phyloP scores from a whole-genome alignment of 2,113 vertebrate species.

The Motacilla alba region DNA sequence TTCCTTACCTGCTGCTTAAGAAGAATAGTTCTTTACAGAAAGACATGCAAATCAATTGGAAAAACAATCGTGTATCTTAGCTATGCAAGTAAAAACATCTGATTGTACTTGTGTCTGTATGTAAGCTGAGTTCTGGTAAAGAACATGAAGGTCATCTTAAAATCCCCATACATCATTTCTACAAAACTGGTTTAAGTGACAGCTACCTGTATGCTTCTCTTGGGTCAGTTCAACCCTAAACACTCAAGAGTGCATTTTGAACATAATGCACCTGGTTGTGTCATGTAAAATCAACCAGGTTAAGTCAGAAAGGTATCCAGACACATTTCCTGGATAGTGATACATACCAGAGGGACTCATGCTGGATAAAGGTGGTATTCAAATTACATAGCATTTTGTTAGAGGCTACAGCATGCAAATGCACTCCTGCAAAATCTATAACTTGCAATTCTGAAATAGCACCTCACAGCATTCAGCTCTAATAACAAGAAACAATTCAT shows the following conservation, averaged over 20 bases:
- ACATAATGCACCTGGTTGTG: neutral
- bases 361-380: neutral
- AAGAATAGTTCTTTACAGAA: neutral
- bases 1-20: conserved; percentile 40
- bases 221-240: neutral
- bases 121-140: neutral
- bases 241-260: neutral
- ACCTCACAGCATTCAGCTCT: neutral
- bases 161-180: neutral
- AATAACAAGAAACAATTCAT: neutral
- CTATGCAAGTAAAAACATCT: neutral
- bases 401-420: neutral
- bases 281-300: neutral
- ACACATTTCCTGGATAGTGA: neutral
- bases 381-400: neutral
- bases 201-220: neutral
- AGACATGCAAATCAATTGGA: neutral
- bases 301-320: neutral
- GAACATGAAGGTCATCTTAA: neutral
- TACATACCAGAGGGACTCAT: neutral
- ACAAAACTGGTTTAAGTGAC: neutral
- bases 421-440: neutral
- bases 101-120: neutral
- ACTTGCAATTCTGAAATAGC: neutral
- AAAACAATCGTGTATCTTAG: neutral